A percentile compares a stretch with the other conserved stretches of the same genome.
phyloP scores from a whole-genome alignment of 1,140 invertebrate genomes.

The Sinonovacula constricta region DNA sequence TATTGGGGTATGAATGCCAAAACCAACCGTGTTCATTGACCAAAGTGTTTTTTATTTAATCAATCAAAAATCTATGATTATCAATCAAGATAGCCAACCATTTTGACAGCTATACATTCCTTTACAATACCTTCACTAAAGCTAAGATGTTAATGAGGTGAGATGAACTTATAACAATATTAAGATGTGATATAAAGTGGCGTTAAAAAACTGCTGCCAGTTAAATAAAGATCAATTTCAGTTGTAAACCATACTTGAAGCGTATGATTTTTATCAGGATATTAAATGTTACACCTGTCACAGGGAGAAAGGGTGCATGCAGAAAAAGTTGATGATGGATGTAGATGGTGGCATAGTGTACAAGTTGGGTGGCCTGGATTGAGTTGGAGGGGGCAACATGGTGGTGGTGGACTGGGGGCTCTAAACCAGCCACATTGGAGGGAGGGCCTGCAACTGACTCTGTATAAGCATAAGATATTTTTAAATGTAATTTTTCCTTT shows the following conservation, averaged over 20 bases:
- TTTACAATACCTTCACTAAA: background rate
- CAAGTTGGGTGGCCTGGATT: background rate
- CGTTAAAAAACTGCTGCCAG: background rate
- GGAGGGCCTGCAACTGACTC: too few relatives aligned
- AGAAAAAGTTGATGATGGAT: background rate
- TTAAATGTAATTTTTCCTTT: too few relatives aligned
- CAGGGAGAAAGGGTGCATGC: background rate
- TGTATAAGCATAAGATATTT: too few relatives aligned
- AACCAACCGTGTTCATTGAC: too few relatives aligned
- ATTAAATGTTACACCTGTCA: background rate
- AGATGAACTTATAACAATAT: constrained; percentile 24
- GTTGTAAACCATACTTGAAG: constrained; percentile 30
- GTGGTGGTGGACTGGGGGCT: too few relatives aligned
- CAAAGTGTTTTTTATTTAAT: background rate
- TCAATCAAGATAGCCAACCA: background rate
- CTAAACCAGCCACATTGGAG: too few relatives aligned
- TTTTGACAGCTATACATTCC: constrained; percentile 14
- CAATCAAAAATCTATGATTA: constrained; percentile 6
- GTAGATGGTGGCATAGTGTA: too few relatives aligned
- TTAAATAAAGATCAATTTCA: constrained; percentile 24
- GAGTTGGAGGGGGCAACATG: too few relatives aligned
- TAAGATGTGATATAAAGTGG: constrained; percentile 43
- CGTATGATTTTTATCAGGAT: constrained; percentile 20
- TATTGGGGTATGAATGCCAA: too few relatives aligned
- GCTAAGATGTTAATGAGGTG: constrained; percentile 21